Evolutionary conservation across 1,140 invertebrate genomes (phyloP).

Genomic region (Nasonia vitripennis): DNA sequence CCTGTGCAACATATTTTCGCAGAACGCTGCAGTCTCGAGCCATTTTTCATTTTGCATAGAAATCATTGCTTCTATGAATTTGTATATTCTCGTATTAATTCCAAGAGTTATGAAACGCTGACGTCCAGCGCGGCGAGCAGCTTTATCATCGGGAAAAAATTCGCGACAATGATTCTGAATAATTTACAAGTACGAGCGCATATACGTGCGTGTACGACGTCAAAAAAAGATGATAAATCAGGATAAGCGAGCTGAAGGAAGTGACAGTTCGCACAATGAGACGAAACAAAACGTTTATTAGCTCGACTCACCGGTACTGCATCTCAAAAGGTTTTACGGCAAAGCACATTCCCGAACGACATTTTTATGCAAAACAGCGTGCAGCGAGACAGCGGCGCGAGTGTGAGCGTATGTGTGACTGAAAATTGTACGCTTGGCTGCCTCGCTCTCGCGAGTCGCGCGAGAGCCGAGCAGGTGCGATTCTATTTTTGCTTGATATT

Average conservation of each 20-base stretch:
- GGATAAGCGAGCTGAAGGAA: background rate
- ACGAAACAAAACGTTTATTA: slow-evolving; percentile 50
- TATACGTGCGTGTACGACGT: no score
- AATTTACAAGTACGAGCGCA: background rate
- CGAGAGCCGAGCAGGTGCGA: background rate
- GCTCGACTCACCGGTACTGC: slow-evolving; percentile 26
- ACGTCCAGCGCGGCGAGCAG: background rate
- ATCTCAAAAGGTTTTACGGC: slow-evolving; percentile 26
- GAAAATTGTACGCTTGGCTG: slow-evolving; percentile 2
- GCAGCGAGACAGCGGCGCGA: background rate
- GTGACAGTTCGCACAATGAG: background rate
- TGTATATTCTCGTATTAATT: background rate
- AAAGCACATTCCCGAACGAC: background rate
- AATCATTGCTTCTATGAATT: background rate
- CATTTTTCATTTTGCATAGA: slow-evolving; percentile 1
- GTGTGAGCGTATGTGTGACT: background rate
- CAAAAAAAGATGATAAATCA: slow-evolving; percentile 3
- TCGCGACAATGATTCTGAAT: slow-evolving; percentile 10
- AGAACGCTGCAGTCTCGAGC: background rate
- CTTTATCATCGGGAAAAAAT: slow-evolving; percentile 4
- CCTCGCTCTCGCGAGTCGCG: background rate
- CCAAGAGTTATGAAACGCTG: background rate
- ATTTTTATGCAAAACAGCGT: slow-evolving; percentile 20
- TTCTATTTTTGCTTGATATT: background rate
- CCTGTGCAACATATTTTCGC: background rate